Evolutionary conservation across 2,113 vertebrate genomes (phyloP), one percentile per base, ranked within the genome.

Genomic region (Prionailurus viverrinus): DNA sequence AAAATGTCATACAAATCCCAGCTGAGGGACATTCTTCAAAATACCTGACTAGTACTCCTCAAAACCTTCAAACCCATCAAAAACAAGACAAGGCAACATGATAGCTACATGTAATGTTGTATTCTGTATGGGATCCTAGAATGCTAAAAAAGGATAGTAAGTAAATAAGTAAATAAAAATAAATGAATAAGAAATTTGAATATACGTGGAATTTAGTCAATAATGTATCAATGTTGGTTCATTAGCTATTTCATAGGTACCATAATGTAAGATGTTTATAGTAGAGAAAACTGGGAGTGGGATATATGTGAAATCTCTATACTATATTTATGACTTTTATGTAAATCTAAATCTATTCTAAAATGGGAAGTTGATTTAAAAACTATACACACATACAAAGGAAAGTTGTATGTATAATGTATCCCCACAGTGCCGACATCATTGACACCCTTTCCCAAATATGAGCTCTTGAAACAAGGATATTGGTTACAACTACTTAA

Each of bases 351-450:
- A 39, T 74, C 15, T 95, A 61, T 48, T 76, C 21, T 87, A 86
- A 97, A 92, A 48, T 89, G 23, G 53, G 53, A 69, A n/a, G 9
- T 68, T 83, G 31, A 69, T 25, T 85, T 91, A 16, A 63, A 91
- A 85, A 91, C 27, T 55, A 11, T 23, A 71, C 13, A 73, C 7
- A 58, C 2, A 5, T 18, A 66, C 10, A 71, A 14, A 39, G 58
- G 41, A 18, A 39, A 4, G 13, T 31, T 13, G 25, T 15, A 41
- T 0, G 9, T 33, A 36, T 7, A 51, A 11, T 36, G 1, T 8
- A 18, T 39, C 27, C 82, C 61, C 76, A n/a, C 31, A 41, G 29
- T 65, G 18, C 39, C 71, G 39, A 78, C 19, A 58, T 21, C 55
- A 19, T 0, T 68, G n/a, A 53, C 45, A 73, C 14, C 16, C 1